Base-by-base conservation (phyloP, 2,113 vertebrate genomes). In the Oxyura jamaicensis region DNA sequence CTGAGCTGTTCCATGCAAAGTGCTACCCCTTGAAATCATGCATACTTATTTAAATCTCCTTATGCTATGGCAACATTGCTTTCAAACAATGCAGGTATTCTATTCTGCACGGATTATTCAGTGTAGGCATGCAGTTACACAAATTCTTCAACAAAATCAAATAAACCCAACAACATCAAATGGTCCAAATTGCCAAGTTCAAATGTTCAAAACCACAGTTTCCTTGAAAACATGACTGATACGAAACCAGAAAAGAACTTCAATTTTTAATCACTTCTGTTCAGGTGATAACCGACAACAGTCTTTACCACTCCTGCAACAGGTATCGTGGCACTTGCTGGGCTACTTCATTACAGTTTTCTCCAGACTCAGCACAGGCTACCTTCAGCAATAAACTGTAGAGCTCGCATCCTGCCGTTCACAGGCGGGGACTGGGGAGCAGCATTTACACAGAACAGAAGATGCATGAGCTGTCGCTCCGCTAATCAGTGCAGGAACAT, bases 381-480 rank as follows among this genome's bases (percentile, higher is more conserved):
- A 86, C 79, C 29, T 52, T 42, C 11, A 83, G 77, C 89, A 94
- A 69, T 87, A 89, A 92, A 95, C 76, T 19, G 67, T 68, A 75
- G 69, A 89, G 77, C 84, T 94, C 79, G 23, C 58, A 84, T 82
- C 90, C 83, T 59, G 25, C 84, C 14, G 35, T 46, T 94, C 82
- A 26, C 84, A 75, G 73, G 73, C 41, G 90, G 95, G 72, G 67
- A 50, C 21, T 31, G 39, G 29, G 69, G 46, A 94, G 84, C 71
- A 93, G 87, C 83, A 84, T 81, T 77, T 89, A 88, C 80, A 88
- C 19, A 60, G 72, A 87, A 79, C 46, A 94, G 28, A 76, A 97
- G 88, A 97, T 87, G 31, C 86, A 96, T 39, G 83, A 94, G 96
- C 94, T 97, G 95, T 92, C 39, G 6, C 71, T 78, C 76, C 63